Base-by-base conservation (phyloP, 2,113 vertebrate genomes). In the Neogobius melanostomus region DNA sequence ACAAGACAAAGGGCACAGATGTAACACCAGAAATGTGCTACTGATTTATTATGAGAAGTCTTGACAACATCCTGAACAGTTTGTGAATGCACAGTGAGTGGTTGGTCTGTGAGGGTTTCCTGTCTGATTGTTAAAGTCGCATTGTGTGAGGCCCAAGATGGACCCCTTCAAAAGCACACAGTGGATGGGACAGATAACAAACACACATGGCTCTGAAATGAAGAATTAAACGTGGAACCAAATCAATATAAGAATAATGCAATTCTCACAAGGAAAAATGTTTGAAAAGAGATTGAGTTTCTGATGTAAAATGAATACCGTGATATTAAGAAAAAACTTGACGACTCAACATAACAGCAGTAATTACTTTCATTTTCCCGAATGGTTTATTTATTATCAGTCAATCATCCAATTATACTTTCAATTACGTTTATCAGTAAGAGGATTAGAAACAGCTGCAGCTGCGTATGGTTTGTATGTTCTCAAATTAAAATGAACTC, bases 1-100 rank as follows among this genome's bases (percentile, higher is more conserved):
- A 67, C 76, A 72, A 82, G 78, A 85, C 78, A 86, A 83, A 85
- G 79, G 77, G n/a, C 54, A 68, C 72, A 69, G 15, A 44, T 72
- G 71, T 80, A 64, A 75, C 69, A 9, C 15, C 51, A 53, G 17
- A 53, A 16, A 53, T 9, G 51, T 17, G 51, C 8, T 9, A 8
- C 15, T 9, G 51, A 53, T 16, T 53, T 16, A n/a, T 8, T 52
- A 17, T 5, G 28, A 36, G 28, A 36, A 36, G 28, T 36, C 28
- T 36, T 36, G 28, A 36, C 28, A 36, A 36, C 1, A 36, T 36
- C 28, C 28, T 36, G 3, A 36, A 36, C 3, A 36, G 28, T 36
- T 17, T 16, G 51, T 17, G 51, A 53, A 4, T 4, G 51, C 6
- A 4, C n/a, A 12, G 17, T 3, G n/a, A 16, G 6, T 53, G 10